Conservation (phyloP, 2,113 vertebrate species). For the Rhinoderma darwinii region DNA sequence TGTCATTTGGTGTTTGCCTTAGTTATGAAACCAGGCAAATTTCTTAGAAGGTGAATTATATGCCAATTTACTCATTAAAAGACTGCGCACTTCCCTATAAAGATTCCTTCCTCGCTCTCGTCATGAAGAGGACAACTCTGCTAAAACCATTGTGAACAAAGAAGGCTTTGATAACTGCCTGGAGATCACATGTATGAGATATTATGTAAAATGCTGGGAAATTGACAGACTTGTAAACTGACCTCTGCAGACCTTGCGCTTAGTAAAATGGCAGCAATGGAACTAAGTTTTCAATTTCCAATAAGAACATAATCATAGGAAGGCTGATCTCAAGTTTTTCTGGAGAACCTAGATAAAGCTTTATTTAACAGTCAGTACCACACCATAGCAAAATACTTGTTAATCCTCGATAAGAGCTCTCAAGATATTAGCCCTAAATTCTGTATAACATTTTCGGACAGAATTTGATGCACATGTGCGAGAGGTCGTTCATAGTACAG, state of each 20-base stretch:
- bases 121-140: constrained; percentile 44
- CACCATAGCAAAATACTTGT: background rate
- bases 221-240: constrained; percentile 18
- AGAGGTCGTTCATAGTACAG: too few species aligned
- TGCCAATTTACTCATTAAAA: constrained; percentile 47
- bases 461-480: too few species aligned
- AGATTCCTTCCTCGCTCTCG: constrained; percentile 31
- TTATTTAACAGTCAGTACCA: background rate
- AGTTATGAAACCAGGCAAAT: constrained; percentile 28
- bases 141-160: constrained; percentile 19
- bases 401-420: background rate
- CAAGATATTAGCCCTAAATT: too few species aligned
- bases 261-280: background rate
- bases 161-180: constrained; percentile 12
- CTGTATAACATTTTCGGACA: background rate
- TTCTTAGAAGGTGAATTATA: constrained; percentile 36
- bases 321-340: background rate
- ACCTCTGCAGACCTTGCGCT: background rate
- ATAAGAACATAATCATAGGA: background rate
- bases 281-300: background rate
- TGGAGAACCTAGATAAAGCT: background rate
- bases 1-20: background rate
- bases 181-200: constrained; percentile 46
- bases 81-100: constrained; percentile 30
- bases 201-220: constrained; percentile 24